phyloP scores from a whole-genome alignment of 2,888 invertebrate genomes.

The Lepidocyrtoides sp. region DNA sequence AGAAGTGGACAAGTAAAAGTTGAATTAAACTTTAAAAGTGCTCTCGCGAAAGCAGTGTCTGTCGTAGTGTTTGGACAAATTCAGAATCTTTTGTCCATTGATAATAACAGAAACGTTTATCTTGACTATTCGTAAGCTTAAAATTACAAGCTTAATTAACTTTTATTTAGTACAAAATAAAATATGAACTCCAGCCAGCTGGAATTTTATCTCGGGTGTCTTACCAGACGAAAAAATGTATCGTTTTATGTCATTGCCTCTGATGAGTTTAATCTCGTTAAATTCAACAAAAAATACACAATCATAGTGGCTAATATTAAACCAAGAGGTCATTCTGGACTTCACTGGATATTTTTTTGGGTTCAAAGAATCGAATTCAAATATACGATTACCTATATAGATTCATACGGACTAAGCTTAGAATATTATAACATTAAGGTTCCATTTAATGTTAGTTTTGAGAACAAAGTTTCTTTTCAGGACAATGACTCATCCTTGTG shows the following conservation, averaged over 20 bases:
- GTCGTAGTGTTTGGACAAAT: not conserved
- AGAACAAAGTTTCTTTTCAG: not conserved
- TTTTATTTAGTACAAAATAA: too few relatives aligned
- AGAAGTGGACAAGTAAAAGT: not conserved
- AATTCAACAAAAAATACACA: not conserved
- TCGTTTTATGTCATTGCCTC: not conserved
- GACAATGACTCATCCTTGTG: not conserved
- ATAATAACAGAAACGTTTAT: conserved; percentile 5
- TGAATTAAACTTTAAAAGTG: not conserved
- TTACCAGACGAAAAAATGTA: not conserved
- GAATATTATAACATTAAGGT: not conserved
- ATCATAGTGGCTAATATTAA: not conserved
- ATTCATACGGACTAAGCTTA: not conserved
- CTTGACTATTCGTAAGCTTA: not conserved
- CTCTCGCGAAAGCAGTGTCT: not conserved
- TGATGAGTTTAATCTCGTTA: not conserved
- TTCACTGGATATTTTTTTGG: not conserved
- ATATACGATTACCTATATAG: not conserved
- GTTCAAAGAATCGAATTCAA: not conserved
- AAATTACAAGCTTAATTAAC: too few relatives aligned
- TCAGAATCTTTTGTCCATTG: not conserved
- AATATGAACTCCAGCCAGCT: not conserved
- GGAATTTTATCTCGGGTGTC: not conserved
- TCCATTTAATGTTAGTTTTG: not conserved
- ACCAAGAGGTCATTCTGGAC: not conserved